Evolutionary conservation across 2,797 vertebrate species (phyloP).

Genomic region (Syngnathus rostellatus): DNA sequence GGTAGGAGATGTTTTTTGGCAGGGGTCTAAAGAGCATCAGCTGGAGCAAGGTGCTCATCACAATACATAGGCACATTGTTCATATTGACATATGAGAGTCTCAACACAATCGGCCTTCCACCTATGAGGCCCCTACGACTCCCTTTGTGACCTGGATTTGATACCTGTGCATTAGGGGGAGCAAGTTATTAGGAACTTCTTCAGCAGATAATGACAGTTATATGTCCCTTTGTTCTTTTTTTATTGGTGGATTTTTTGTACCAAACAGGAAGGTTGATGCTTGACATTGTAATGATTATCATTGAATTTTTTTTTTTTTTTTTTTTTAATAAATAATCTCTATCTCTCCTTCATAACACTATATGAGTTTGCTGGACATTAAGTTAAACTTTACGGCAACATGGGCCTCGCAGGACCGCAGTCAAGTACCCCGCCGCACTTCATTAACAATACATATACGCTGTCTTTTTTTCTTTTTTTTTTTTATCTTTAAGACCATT

Average conservation of each 20-base stretch:
- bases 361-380: constrained; percentile 1
- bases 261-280: neutral
- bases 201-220: neutral
- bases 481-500: constrained; percentile 51
- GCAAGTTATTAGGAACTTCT: neutral
- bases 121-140: neutral
- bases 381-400: constrained; percentile 1
- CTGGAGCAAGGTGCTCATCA: constrained; percentile 22
- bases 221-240: neutral
- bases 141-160: neutral
- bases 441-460: constrained; percentile 28
- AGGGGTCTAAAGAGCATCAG: constrained; percentile 26
- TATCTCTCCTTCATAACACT: neutral
- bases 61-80: constrained; percentile 56
- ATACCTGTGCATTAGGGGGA: neutral
- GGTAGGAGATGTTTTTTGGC: constrained; percentile 61
- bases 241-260: neutral
- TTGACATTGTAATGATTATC: neutral
- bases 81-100: constrained; percentile 24
- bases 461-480: constrained; percentile 28
- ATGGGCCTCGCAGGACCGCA: constrained; percentile 12
- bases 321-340: neutral
- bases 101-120: neutral
- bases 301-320: too few species aligned
- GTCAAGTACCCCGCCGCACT: constrained; percentile 27